Conservation (phyloP, 2,113 vertebrate genomes). For the Pseudois nayaur region DNA sequence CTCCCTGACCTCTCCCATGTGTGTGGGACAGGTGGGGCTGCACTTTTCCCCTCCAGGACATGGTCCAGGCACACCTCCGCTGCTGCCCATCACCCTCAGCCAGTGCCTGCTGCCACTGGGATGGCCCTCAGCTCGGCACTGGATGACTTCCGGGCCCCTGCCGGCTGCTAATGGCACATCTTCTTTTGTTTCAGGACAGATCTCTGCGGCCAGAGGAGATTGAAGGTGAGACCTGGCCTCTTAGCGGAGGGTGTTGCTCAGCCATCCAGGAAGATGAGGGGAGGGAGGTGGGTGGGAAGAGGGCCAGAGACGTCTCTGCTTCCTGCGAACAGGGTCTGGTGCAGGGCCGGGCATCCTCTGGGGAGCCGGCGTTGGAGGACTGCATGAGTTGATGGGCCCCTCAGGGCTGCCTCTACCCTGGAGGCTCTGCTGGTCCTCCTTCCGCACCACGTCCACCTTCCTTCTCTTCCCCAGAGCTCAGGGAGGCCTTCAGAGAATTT, state of each 20-base stretch:
- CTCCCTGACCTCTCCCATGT: background rate
- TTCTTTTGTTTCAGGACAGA: constrained; percentile 90
- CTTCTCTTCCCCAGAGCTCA: constrained; percentile 84
- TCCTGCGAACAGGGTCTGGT: background rate
- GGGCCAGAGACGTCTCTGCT: background rate
- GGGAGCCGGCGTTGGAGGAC: background rate
- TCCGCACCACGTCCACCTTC: background rate
- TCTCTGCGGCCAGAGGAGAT: constrained; percentile 96
- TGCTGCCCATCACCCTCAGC: background rate
- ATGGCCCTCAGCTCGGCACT: background rate
- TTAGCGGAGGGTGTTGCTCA: background rate
- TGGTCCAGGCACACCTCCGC: background rate
- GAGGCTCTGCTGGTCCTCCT: background rate
- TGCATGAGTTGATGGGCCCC: background rate
- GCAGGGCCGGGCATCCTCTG: background rate
- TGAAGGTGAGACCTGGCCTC: constrained; percentile 86
- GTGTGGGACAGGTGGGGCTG: background rate
- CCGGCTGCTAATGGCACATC: background rate
- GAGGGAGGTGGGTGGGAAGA: background rate
- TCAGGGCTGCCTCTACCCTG: background rate
- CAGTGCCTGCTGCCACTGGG: background rate
- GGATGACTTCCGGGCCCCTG: background rate
- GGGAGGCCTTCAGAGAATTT: constrained; percentile 96
- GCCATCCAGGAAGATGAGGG: background rate
- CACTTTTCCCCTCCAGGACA: background rate